A percentile compares a stretch with the other conserved stretches of the same genome.
phyloP scores from a whole-genome alignment of 2,888 invertebrate species.

The Campoletis raptor region DNA sequence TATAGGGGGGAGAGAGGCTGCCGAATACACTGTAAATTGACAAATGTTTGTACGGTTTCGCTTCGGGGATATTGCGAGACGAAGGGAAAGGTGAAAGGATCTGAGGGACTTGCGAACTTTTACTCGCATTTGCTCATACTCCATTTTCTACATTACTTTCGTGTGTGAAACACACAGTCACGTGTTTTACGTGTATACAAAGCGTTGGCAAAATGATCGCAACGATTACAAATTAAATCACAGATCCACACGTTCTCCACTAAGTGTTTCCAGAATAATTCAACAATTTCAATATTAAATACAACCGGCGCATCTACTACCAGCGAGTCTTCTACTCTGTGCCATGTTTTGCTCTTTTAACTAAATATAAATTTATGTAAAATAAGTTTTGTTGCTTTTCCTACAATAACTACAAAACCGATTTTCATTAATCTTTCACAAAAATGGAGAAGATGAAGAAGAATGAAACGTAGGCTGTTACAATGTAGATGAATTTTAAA shows the following conservation, averaged over 20 bases:
- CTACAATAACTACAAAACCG: too few species aligned
- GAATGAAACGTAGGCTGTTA: too few species aligned
- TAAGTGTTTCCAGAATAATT: slow-evolving; percentile 59
- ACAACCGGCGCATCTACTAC: background rate
- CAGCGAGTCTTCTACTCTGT: background rate
- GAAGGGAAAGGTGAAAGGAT: slow-evolving; percentile 82
- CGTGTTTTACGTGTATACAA: background rate
- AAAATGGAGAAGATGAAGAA: too few species aligned
- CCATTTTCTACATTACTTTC: slow-evolving; percentile 34
- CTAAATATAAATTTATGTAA: too few species aligned
- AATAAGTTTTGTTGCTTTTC: too few species aligned
- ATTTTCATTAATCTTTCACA: too few species aligned
- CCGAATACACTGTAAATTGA: slow-evolving; percentile 80
- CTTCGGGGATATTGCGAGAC: slow-evolving; percentile 67
- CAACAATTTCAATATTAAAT: slow-evolving; percentile 53
- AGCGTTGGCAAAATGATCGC: background rate
- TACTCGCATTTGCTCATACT: slow-evolving; percentile 55
- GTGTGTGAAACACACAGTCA: background rate
- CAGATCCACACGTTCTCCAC: slow-evolving; percentile 31
- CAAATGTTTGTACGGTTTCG: slow-evolving; percentile 76
- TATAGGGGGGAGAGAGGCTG: slow-evolving; percentile 68
- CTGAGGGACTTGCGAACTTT: slow-evolving; percentile 50
- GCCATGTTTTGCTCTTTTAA: background rate
- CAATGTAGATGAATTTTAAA: too few species aligned
- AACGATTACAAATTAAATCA: slow-evolving; percentile 19